Conservation (phyloP, 2,113 vertebrate species). For the Craseonycteris thonglongyai region DNA sequence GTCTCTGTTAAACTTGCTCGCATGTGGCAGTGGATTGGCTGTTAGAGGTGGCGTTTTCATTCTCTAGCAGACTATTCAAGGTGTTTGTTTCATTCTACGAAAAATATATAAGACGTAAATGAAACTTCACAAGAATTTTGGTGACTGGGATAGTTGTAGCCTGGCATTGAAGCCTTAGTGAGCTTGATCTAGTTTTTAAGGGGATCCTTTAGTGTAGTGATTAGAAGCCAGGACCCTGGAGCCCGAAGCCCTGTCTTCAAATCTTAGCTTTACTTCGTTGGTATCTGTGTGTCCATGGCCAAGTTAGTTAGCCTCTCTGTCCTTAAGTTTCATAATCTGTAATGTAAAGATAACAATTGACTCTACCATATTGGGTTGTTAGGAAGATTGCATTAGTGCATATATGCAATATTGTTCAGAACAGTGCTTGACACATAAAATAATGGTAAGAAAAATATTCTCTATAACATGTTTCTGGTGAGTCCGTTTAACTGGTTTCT, state of each 20-base stretch:
- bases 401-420: not conserved
- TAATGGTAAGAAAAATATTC: not conserved
- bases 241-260: not conserved
- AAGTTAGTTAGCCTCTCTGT: not conserved
- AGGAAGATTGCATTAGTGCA: not conserved
- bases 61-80: not conserved
- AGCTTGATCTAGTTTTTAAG: not conserved
- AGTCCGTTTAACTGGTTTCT: not conserved
- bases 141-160: not conserved
- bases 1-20: not conserved
- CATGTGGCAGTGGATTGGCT: not conserved
- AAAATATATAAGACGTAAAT: not conserved
- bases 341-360: not conserved
- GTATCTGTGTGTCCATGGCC: not conserved
- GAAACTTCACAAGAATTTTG: not conserved
- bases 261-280: not conserved
- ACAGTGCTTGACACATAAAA: not conserved
- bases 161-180: not conserved
- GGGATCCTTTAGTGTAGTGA: not conserved
- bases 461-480: not conserved
- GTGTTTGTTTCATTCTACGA: not conserved
- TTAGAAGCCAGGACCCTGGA: not conserved
- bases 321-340: not conserved
- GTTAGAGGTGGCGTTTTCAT: not conserved
- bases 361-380: not conserved